These are phyloP conservation scores for Otis tarda DNA, from an alignment of 2,113 vertebrate species.

Conservation along the genomic window DNA sequence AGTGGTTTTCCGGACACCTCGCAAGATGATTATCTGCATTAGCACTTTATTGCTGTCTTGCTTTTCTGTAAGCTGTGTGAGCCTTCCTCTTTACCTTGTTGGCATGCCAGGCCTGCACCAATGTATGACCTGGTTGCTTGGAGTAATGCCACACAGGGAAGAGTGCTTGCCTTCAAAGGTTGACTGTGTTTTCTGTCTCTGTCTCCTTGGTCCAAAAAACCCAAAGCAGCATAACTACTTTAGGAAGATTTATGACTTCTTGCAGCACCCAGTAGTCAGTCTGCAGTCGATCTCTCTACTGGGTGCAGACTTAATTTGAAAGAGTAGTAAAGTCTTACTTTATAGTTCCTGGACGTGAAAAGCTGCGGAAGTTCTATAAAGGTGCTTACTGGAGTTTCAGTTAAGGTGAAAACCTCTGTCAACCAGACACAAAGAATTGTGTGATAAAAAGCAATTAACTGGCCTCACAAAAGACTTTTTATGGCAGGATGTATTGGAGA, in stretches of 20 bases:
- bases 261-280: not conserved
- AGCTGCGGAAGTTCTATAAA: constrained; percentile 29
- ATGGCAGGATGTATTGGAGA: constrained; percentile 67
- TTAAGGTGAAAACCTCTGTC: constrained; percentile 64
- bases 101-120: not conserved
- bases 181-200: not conserved
- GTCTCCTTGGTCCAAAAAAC: not conserved
- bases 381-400: constrained; percentile 43
- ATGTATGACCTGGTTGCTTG: not conserved
- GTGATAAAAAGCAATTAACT: constrained; percentile 69
- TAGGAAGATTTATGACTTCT: not conserved
- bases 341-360: constrained; percentile 25
- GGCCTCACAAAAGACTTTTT: constrained; percentile 58
- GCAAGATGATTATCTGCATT: not conserved
- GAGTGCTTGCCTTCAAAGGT: not conserved
- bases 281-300: not conserved
- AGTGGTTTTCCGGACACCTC: not conserved
- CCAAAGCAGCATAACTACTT: not conserved
- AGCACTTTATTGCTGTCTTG: not conserved
- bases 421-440: constrained; percentile 53
- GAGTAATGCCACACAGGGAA: not conserved
- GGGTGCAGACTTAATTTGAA: not conserved
- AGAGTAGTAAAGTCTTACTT: not conserved
- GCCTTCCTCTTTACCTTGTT: not conserved
- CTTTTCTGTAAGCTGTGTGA: not conserved